Base-by-base conservation (phyloP, 1,140 invertebrate genomes). In the Trissolcus basalis region DNA sequence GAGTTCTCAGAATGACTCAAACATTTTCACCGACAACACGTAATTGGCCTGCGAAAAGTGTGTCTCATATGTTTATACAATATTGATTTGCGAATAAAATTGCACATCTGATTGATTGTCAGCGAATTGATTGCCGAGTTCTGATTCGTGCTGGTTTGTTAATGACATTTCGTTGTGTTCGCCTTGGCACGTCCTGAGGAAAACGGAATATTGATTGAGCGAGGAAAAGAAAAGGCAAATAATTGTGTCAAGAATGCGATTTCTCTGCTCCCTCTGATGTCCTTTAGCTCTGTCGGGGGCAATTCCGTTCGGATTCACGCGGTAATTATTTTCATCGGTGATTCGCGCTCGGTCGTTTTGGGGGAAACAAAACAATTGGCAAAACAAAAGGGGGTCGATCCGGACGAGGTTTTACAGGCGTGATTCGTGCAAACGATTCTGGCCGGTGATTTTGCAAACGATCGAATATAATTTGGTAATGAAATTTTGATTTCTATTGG, bases 31-130 rank as follows among this genome's bases (percentile, higher is more conserved):
- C 48, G 35, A 36, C 41, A 41, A 69, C 59, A 76, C 60, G 65
- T 76, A 76, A 76, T 76, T 76, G 60, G 65, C 65, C 64, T 55
- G 44, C 44, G 49, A 65, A 76, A 76, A 76, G 71, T 76, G 54
- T 55, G 43, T 69, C 69, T 58, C 72, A 6, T 27, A 60, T 64
- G 54, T 69, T 76, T 65, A 65, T 63, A 69, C 27, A n/a, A n/a
- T 27, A 27, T 27, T 33, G 49, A 58, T 68, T 54, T 8, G 33
- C 35, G 27, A 54, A 65, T 64, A 59, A 64, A 59, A 36, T 64
- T 16, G 69, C 7, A 43, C 64, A 53, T 72, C 58, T 33, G 27
- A 63, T 58, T 61, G 49, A 69, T 63, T 63, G 50, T 43, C 9
- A 51, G 54, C 56, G 39, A 71, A 63, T 45, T 10, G 19, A 13